Percentiles rank a stretch among this genome's conserved stretches.
These are phyloP conservation scores for Cheilosia variabilis DNA, from an alignment of 2,888 invertebrate species.

Conservation along the genomic window DNA sequence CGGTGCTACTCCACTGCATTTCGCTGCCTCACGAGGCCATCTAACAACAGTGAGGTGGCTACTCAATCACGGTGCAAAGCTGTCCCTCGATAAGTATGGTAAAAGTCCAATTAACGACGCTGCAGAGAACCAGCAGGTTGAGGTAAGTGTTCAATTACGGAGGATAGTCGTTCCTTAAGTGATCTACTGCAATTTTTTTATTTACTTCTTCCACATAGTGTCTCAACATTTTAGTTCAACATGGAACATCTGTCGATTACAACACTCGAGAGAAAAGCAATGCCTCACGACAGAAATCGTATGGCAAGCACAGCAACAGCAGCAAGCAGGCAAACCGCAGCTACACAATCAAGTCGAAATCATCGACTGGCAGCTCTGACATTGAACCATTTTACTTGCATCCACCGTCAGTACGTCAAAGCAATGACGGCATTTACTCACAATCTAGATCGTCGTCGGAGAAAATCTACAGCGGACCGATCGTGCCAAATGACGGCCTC, in stretches of 20 bases:
- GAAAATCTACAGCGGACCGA: conserved; percentile 80
- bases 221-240: conserved; percentile 91
- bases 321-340: conserved; percentile 82
- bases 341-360: conserved; percentile 83
- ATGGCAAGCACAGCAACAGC: conserved; percentile 78
- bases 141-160: conserved; percentile 85
- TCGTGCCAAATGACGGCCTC: conserved; percentile 87
- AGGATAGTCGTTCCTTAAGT: background rate
- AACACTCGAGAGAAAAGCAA: conserved; percentile 82
- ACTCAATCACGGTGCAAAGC: conserved; percentile 91
- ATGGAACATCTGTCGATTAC: conserved; percentile 89
- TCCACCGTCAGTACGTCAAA: conserved; percentile 85
- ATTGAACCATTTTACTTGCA: conserved; percentile 90
- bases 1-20: conserved; percentile 94
- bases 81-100: conserved; percentile 93
- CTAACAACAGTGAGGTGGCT: conserved; percentile 92
- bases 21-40: conserved; percentile 94
- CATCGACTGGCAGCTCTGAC: conserved; percentile 83
- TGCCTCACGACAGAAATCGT: conserved; percentile 75
- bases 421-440: conserved; percentile 81
- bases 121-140: conserved; percentile 94
- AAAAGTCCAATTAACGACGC: conserved; percentile 96
- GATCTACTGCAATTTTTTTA: background rate
- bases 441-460: conserved; percentile 82
- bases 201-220: conserved; percentile 85